Evolutionary conservation across 2,113 vertebrate species (phyloP), one percentile per base, ranked within the genome.

Genomic region (Poeciliopsis occidentalis): DNA sequence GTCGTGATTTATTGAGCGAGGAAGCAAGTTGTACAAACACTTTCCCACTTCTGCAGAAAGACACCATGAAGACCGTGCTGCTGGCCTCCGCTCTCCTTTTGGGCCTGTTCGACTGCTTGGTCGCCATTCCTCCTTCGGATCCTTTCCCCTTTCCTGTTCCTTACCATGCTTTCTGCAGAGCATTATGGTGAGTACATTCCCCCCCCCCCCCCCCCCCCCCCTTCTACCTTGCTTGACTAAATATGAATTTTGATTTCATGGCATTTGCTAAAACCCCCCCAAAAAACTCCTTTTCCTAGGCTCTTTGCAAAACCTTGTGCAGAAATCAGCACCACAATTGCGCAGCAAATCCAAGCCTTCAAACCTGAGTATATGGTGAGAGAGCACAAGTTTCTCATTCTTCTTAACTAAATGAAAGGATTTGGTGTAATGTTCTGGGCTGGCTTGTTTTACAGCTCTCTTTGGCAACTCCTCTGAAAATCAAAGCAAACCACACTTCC

Each of bases 401-500:
- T n/a, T 57, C 24, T 10, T 24, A 11, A 57, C n/a, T 7, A 57
- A 57, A 24, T 24, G 8, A n/a, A 57, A 22, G 8, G 7, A n/a
- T 57, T 7, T 57, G 19, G 22, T 57, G 22, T 57, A 8, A n/a
- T 57, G 22, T 57, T 57, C 1, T 61, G 4, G n/a, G n/a, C 27
- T 47, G 3, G 5, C 44, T 64, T 82, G 17, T 51, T 2, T 65
- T 61, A 24, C 73, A 88, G 89, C 75, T 90, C 0, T 30, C 82
- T 41, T 67, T 75, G 8, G 72, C 44, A 27, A 51, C n/a, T 1
- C 39, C 83, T 65, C 3, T 0, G 3, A 1, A 0, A 0, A 57
- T 90, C 79, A 62, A n/a, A 13, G 87, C 89, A 30, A 86, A 83
- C 72, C 89, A 90, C 78, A 76, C 73, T 0, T 86, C 89, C 1